These are phyloP conservation scores for Raphicerus campestris DNA, from an alignment of 2,113 vertebrate genomes.

Conservation along the genomic window DNA sequence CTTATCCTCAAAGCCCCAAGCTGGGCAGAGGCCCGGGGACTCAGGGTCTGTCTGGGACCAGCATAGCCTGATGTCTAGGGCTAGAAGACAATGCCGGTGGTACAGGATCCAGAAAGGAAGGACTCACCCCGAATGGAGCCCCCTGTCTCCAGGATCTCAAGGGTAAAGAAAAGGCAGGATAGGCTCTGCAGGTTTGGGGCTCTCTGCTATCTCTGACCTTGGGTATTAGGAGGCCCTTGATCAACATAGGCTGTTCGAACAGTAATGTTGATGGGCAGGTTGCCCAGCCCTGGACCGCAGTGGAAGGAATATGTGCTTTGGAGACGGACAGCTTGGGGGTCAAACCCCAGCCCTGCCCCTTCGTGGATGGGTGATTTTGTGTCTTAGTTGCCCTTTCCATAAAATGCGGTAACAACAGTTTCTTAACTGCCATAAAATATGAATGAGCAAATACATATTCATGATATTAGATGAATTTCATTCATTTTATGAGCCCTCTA, in stretches of 20 bases:
- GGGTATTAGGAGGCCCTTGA: neutral
- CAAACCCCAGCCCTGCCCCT: neutral
- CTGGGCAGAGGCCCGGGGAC: no score
- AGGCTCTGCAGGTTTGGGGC: no score
- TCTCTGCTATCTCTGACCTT: neutral
- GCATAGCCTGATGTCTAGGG: neutral
- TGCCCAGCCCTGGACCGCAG: neutral
- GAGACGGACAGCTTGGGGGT: neutral
- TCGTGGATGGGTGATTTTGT: neutral
- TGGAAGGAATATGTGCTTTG: neutral
- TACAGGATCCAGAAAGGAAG: neutral
- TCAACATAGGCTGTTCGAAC: neutral
- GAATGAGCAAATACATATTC: neutral
- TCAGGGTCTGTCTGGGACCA: neutral
- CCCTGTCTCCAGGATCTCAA: neutral
- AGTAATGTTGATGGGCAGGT: neutral
- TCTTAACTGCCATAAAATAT: neutral
- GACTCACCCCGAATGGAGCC: neutral
- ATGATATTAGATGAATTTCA: neutral
- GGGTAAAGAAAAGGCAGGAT: neutral
- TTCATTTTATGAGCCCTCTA: neutral
- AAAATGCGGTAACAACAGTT: neutral
- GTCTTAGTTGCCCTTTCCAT: neutral
- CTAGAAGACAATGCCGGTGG: neutral
- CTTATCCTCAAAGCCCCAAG: neutral